Conservation (phyloP, 2,797 vertebrate species). For the Sciurus carolinensis region DNA sequence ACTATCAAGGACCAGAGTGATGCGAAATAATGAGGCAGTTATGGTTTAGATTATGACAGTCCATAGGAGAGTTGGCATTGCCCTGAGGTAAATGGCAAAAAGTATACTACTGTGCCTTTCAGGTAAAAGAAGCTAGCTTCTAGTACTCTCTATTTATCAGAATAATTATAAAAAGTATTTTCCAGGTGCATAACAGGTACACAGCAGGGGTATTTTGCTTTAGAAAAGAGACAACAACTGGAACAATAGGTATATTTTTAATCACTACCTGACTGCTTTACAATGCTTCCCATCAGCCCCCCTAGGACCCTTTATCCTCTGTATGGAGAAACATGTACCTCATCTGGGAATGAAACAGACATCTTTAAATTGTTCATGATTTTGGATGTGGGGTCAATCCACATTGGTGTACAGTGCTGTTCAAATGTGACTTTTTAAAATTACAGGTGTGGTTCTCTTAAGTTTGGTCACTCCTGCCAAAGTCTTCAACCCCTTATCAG, state of each 20-base stretch:
- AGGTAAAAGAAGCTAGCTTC: neutral
- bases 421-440: neutral
- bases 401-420: neutral
- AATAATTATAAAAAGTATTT: neutral
- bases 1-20: neutral
- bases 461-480: neutral
- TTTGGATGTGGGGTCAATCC: neutral
- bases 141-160: neutral
- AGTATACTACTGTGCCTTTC: neutral
- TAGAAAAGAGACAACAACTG: neutral
- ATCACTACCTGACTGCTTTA: neutral
- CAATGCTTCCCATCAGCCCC: neutral
- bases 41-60: neutral
- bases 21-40: neutral
- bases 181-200: neutral
- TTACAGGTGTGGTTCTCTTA: neutral
- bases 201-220: neutral
- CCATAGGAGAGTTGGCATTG: neutral
- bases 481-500: neutral
- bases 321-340: neutral
- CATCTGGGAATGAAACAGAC: neutral
- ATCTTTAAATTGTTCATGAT: neutral
- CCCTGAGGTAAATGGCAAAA: neutral
- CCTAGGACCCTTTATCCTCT: neutral
- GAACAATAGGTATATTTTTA: neutral